A percentile compares a stretch with the other conserved stretches of the same genome.
These are phyloP conservation scores for Lagodon rhomboides DNA, from an alignment of 2,797 vertebrate genomes.

Conservation along the genomic window DNA sequence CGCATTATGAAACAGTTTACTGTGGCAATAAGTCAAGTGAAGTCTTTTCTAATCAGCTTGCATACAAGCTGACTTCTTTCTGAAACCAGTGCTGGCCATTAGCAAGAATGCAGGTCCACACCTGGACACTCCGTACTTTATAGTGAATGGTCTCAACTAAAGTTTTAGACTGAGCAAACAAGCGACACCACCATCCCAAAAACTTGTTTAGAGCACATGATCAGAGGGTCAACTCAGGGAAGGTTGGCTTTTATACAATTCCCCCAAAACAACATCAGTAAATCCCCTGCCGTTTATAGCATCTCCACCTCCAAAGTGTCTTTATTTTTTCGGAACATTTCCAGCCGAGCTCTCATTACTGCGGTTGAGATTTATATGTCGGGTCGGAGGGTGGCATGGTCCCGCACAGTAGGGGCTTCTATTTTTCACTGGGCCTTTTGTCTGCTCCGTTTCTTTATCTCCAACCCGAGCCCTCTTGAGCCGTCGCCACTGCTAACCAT, in stretches of 20 bases:
- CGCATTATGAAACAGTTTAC: no score
- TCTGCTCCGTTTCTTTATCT: constrained; percentile 64
- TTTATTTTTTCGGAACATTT: constrained; percentile 51
- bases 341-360: constrained; percentile 73
- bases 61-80: no score
- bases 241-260: constrained; percentile 54
- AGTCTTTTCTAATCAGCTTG: no score
- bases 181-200: background rate
- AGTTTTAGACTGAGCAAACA: background rate
- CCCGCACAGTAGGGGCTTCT: constrained; percentile 46
- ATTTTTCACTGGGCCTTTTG: constrained; percentile 67
- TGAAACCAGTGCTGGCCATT: no score
- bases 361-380: constrained; percentile 65
- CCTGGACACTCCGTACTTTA: no score
- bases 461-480: constrained; percentile 38
- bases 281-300: constrained; percentile 64
- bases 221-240: constrained; percentile 38
- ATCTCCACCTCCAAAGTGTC: constrained; percentile 47
- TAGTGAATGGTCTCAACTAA: background rate
- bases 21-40: no score
- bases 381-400: constrained; percentile 45
- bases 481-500: constrained; percentile 47
- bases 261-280: constrained; percentile 59
- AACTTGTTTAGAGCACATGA: background rate
- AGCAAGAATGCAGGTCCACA: no score